Conservation (phyloP, 2,888 invertebrate genomes). For the Phalera bucephala region DNA sequence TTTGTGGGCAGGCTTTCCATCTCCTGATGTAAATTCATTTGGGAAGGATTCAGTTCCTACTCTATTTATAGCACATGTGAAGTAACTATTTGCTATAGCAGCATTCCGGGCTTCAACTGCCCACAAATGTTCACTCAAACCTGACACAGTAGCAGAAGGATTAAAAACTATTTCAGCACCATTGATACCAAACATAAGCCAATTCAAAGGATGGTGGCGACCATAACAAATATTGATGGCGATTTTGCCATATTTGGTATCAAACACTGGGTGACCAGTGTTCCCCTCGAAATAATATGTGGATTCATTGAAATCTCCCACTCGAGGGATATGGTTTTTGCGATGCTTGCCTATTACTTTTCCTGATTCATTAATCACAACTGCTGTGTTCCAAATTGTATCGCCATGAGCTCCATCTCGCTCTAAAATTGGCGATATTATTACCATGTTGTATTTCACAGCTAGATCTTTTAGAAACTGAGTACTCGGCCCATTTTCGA, state of each 20-base stretch:
- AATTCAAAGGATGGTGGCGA: conserved; percentile 98
- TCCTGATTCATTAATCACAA: conserved; percentile 94
- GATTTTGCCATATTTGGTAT: conserved; percentile 93
- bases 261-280: conserved; percentile 97
- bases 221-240: conserved; percentile 99
- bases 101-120: conserved; percentile 97
- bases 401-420: conserved; percentile 94
- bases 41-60: conserved; percentile 95
- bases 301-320: conserved; percentile 99
- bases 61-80: conserved; percentile 95
- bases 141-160: conserved; percentile 96
- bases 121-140: conserved; percentile 96
- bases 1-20: conserved; percentile 90
- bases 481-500: conserved; percentile 92
- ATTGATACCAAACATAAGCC: conserved; percentile 98
- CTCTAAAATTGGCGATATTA: conserved; percentile 97
- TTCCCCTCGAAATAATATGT: conserved; percentile 98
- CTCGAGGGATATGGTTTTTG: conserved; percentile 99
- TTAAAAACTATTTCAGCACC: conserved; percentile 99
- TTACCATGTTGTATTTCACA: conserved; percentile 93
- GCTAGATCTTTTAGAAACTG: conserved; percentile 91
- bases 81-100: conserved; percentile 98
- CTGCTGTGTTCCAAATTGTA: conserved; percentile 97
- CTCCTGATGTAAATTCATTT: conserved; percentile 76
- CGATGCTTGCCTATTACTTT: conserved; percentile 95